A percentile compares a stretch with the other conserved stretches of the same genome.
phyloP scores from a whole-genome alignment of 37 sponge, comb jelly and placozoan genomes.

The Beroe ovata region DNA sequence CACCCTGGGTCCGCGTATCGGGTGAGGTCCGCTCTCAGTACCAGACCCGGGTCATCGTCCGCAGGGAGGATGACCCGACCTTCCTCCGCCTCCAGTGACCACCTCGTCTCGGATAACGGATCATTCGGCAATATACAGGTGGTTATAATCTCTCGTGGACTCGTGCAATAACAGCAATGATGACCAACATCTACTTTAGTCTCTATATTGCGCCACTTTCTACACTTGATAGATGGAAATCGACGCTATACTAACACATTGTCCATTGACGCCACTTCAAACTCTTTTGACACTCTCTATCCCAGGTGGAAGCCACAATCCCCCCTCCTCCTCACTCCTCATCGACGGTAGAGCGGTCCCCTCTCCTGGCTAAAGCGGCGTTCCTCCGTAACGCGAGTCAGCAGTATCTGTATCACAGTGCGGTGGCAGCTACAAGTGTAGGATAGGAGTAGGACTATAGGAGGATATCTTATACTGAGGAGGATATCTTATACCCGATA shows the following conservation, averaged over 20 bases:
- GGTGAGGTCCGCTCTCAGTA: constrained; percentile 21
- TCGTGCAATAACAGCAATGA: too few relatives aligned
- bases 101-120: neutral
- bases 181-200: too few relatives aligned
- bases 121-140: neutral
- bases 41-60: neutral
- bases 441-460: constrained; percentile 41
- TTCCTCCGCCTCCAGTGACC: neutral
- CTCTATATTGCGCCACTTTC: too few relatives aligned
- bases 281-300: too few relatives aligned
- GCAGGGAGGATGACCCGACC: neutral
- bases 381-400: constrained; percentile 5
- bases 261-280: too few relatives aligned
- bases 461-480: too few relatives aligned
- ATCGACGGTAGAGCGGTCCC: neutral
- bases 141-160: too few relatives aligned
- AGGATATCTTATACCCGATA: too few relatives aligned
- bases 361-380: constrained; percentile 12
- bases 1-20: neutral
- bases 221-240: too few relatives aligned
- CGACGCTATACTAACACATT: too few relatives aligned
- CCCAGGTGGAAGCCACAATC: neutral
- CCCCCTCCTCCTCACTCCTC: neutral
- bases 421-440: neutral
- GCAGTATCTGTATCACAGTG: constrained; percentile 10